These are phyloP conservation scores for Dendrolimus houi DNA, from an alignment of 2,888 invertebrate genomes.

Conservation along the genomic window DNA sequence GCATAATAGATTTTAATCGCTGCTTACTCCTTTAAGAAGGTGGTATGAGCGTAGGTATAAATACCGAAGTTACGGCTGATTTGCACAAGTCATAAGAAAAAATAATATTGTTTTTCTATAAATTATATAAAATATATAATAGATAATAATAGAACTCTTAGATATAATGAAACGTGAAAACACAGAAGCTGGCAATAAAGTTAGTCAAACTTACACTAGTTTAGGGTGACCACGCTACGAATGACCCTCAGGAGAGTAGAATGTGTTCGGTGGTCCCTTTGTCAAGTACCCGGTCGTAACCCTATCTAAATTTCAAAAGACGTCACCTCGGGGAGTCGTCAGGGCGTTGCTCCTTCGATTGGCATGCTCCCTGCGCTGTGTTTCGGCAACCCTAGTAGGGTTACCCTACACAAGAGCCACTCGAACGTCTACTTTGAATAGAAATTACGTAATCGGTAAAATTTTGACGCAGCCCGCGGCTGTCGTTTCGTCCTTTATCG, in stretches of 20 bases:
- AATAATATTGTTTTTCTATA: no score
- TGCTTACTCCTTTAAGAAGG: no score
- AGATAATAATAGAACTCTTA: no score
- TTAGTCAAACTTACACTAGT: background rate
- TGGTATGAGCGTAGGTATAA: no score
- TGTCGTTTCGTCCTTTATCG: conserved; percentile 33
- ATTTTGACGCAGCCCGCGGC: conserved; percentile 42
- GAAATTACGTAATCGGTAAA: conserved; percentile 49
- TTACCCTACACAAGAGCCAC: conserved; percentile 14
- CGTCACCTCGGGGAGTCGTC: conserved; percentile 25
- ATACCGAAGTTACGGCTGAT: no score
- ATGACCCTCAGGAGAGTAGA: background rate
- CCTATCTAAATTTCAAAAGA: conserved; percentile 47
- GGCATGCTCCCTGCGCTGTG: conserved; percentile 10
- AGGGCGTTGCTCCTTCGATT: conserved; percentile 15
- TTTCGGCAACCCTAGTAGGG: conserved; percentile 27
- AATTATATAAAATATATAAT: no score
- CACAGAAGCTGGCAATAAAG: no score
- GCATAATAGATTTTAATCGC: no score
- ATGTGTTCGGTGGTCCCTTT: conserved; percentile 19
- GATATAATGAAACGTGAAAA: no score
- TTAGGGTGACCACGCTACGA: conserved; percentile 15
- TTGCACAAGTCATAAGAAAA: no score
- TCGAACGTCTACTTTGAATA: conserved; percentile 49
- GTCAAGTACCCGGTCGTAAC: conserved; percentile 26